Evolutionary conservation across 1,140 invertebrate genomes (phyloP).

Genomic region (Drosophila mayri): DNA sequence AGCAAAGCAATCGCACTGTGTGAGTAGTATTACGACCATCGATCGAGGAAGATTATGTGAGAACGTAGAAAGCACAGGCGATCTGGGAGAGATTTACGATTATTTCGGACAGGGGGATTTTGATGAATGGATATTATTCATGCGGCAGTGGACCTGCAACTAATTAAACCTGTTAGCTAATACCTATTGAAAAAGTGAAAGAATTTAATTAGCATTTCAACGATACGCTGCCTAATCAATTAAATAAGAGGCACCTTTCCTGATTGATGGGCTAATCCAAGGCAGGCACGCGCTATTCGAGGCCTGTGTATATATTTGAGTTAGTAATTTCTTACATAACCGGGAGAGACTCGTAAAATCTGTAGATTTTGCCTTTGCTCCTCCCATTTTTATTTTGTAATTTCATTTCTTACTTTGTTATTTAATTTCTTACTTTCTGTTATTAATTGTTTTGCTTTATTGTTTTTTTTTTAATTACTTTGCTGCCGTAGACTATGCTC

Average conservation of each 20-base stretch:
- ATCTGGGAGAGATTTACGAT: neutral
- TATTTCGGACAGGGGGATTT: neutral
- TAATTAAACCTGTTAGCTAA: neutral
- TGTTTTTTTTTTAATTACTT: constrained; percentile 51
- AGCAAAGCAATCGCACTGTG: constrained; percentile 57
- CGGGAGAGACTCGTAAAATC: constrained; percentile 16
- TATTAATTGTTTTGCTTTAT: constrained; percentile 37
- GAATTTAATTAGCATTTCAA: constrained; percentile 10
- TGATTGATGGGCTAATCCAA: constrained; percentile 1
- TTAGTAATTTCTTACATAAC: constrained; percentile 25
- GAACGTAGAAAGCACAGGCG: neutral
- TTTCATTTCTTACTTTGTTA: constrained; percentile 19
- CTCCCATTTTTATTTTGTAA: constrained; percentile 55
- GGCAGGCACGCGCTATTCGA: constrained; percentile 20
- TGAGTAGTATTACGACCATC: constrained; percentile 53
- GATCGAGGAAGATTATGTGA: neutral
- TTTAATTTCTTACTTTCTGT: constrained; percentile 26
- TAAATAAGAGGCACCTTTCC: constrained; percentile 8
- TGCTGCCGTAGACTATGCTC: constrained; percentile 33
- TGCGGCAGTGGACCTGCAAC: neutral
- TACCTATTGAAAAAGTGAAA: neutral
- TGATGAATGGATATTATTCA: neutral
- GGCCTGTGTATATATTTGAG: too few relatives aligned
- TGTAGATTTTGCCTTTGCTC: constrained; percentile 16
- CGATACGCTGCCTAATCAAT: constrained; percentile 3